Evolutionary conservation across 1,140 invertebrate genomes (phyloP), one percentile per base, ranked within the genome.

Genomic region (Manduca sexta): DNA sequence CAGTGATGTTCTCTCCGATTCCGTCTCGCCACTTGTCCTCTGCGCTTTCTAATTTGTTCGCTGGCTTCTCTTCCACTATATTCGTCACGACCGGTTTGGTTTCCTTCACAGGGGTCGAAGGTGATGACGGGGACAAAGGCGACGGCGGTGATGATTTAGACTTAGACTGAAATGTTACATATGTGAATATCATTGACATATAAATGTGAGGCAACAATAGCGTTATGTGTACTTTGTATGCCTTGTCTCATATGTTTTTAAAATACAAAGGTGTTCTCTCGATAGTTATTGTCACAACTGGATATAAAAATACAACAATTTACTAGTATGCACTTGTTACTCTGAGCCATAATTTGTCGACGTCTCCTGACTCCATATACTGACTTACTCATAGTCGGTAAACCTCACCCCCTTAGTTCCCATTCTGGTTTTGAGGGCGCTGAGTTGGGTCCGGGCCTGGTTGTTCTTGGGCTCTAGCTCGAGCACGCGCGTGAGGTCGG

Each of bases 391-490:
- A 16, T 16, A 3, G 1, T 2, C 17, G 8, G 30, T 29, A 33
- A 15, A 2, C 83, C 77, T 84, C 74, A 86, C 88, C 77, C 74
- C 85, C 60, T 87, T 87, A 2, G 85, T 85, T 3, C 86, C 84
- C 64, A 92, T 78, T 67, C 88, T 78, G 34, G 85, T 74, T 49
- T 87, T 85, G 13, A 94, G 80, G 51, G 86, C 84, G 6, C 84
- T 78, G 21, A 94, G 64, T 64, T 93, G 89, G 29, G 58, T 68
- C 60, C 78, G 83, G 2, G 90, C 89, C 52, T 89, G 87, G 49
- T 85, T 88, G 68, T 95, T 95, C 6, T 89, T 84, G 0, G 94
- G 92, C 69, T 95, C 93, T 15, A 95, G 63, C 68, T 88, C 79
- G 14, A 95, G 69, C 0, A 94, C 86, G 61, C 88, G 88, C 43